phyloP scores from a whole-genome alignment of 2,113 vertebrate species.

The Nematolebias whitei region DNA sequence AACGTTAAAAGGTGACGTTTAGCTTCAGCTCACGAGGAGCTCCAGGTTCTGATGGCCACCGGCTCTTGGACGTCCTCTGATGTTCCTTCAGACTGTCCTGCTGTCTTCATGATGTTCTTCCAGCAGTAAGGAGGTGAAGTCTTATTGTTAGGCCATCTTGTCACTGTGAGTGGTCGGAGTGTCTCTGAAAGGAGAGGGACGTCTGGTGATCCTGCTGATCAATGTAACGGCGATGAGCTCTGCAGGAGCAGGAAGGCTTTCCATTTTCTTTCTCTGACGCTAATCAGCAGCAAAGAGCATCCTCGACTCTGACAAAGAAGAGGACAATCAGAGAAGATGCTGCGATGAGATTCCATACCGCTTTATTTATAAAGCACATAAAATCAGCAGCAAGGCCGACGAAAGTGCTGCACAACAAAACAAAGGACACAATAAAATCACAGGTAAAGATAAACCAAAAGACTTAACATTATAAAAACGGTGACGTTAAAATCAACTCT shows the following conservation, averaged over 20 bases:
- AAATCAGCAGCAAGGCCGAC: too few species aligned
- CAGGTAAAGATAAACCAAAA: too few species aligned
- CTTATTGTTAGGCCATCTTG: constrained; percentile 8
- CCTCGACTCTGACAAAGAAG: constrained; percentile 3
- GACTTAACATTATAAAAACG: too few species aligned
- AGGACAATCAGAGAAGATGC: constrained; percentile 55
- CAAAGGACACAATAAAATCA: too few species aligned
- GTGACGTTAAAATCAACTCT: too few species aligned
- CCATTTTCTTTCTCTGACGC: constrained; percentile 18
- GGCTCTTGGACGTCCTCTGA: constrained; percentile 14
- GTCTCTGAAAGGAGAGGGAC: constrained; percentile 8
- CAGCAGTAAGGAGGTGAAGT: constrained; percentile 1
- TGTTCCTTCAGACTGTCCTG: too few species aligned
- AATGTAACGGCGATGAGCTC: constrained; percentile 24
- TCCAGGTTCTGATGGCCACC: neutral
- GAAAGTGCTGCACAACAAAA: too few species aligned
- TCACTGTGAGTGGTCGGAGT: neutral
- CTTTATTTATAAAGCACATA: too few species aligned
- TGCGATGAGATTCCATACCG: constrained; percentile 46
- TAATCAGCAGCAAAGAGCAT: constrained; percentile 43
- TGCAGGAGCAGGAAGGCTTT: neutral
- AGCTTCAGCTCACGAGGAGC: too few species aligned
- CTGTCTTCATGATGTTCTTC: constrained; percentile 12
- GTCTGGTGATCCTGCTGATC: neutral
- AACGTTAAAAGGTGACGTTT: too few species aligned